Base-by-base conservation (phyloP, 2,113 vertebrate species). In the Hippocampus zosterae region DNA sequence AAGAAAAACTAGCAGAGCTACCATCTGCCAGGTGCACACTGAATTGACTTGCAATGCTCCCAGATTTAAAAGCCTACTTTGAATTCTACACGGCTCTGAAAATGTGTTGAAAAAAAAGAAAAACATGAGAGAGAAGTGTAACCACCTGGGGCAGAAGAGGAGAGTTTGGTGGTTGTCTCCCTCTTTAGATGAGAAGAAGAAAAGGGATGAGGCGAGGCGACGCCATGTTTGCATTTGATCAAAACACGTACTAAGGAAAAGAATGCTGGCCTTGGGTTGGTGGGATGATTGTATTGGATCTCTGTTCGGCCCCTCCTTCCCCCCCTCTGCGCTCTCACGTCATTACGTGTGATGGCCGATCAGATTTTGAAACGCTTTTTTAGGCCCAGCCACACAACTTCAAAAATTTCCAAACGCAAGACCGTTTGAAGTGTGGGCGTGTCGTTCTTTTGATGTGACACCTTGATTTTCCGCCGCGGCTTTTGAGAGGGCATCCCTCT, bases 371-470 rank as follows among this genome's bases (percentile, higher is more conserved):
- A 83, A 81, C 82, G 72, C 84, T 76, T 11, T 68, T 71, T 80
- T 48, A n/a, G 33, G 66, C 59, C 15, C 69, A 10, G 60, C 69
- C 65, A 55, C 56, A 62, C 74, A 76, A 80, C 74, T 79, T 78
- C 72, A 79, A 84, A 84, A 87, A 78, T 84, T 64, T 76, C 75
- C 15, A 59, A 33, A 67, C 55, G 57, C 65, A 15, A 40, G 62
- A 37, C 48, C 15, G 63, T 27, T 48, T 37, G 29, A 27, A 53
- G 65, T 8, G 42, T 19, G 46, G 44, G 23, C 64, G 68, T 65
- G 73, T 69, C 29, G 66, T 71, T 87, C 80, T 88, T 37, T 90
- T 90, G 88, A 89, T 87, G 89, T 86, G 89, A 89, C 89, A 88
- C 72, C 80, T 85, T 81, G 88, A 90, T 90, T 90, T 88, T 87